phyloP scores from a whole-genome alignment of 2,888 invertebrate species.

The Conistra vaccinii region DNA sequence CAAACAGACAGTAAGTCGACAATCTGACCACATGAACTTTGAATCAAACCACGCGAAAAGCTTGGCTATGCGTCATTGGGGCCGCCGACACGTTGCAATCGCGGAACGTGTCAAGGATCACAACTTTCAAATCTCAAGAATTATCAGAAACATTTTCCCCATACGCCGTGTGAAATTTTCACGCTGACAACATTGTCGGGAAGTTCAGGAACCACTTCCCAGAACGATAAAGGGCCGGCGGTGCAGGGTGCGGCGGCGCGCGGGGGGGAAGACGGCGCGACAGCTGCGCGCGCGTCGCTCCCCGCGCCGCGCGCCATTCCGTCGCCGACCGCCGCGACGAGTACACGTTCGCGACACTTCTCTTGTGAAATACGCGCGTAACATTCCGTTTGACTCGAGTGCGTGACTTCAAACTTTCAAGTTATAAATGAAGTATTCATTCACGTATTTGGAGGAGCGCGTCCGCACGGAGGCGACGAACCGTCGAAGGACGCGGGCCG shows the following conservation, averaged over 20 bases:
- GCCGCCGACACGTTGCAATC: constrained; percentile 73
- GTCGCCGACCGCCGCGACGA: constrained; percentile 77
- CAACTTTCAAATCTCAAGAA: constrained; percentile 81
- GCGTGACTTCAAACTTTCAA: constrained; percentile 76
- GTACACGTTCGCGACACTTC: constrained; percentile 69
- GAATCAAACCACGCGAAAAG: constrained; percentile 75
- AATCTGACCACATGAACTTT: constrained; percentile 69
- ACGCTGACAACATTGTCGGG: constrained; percentile 85
- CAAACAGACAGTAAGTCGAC: constrained; percentile 45
- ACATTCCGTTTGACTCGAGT: constrained; percentile 78
- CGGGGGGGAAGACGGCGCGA: constrained; percentile 81
- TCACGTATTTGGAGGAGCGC: constrained; percentile 66
- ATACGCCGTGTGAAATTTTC: constrained; percentile 71
- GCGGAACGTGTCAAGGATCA: constrained; percentile 83
- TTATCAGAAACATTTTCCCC: constrained; percentile 70
- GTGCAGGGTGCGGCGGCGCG: constrained; percentile 70
- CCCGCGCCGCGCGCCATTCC: constrained; percentile 83
- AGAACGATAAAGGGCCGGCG: constrained; percentile 89
- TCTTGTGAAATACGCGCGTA: constrained; percentile 78
- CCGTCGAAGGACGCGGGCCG: constrained; percentile 69
- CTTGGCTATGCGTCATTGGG: constrained; percentile 78
- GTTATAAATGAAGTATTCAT: constrained; percentile 71
- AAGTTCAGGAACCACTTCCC: constrained; percentile 91
- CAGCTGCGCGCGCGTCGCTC: constrained; percentile 88
- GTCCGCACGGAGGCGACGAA: constrained; percentile 61